phyloP scores from a whole-genome alignment of 2,797 vertebrate species.

The Paguma larvata region DNA sequence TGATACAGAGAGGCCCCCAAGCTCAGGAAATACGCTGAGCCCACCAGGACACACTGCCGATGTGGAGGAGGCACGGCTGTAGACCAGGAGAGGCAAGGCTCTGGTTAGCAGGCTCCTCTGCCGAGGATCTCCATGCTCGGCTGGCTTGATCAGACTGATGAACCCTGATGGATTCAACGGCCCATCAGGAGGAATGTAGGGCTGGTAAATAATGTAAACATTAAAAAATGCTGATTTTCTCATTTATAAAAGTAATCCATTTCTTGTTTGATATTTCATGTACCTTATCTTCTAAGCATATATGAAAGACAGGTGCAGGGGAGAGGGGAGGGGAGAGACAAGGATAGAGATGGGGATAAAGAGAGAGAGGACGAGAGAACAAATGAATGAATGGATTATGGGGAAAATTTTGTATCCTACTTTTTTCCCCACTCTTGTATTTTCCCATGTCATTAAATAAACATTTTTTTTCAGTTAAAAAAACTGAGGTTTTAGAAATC shows the following conservation, averaged over 20 bases:
- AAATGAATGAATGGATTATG: neutral
- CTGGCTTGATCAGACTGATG: neutral
- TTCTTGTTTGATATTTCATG: neutral
- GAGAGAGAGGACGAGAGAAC: neutral
- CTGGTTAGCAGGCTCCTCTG: neutral
- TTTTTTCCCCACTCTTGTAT: neutral
- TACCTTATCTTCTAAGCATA: neutral
- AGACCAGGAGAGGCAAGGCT: too few species aligned
- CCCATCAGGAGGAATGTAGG: neutral
- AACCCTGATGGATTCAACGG: neutral
- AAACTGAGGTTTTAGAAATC: neutral
- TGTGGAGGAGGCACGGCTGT: neutral
- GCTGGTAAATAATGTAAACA: neutral
- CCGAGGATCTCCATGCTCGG: neutral
- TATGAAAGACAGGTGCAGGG: neutral
- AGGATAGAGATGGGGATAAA: too few species aligned
- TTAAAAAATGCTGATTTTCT: neutral
- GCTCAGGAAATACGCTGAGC: neutral
- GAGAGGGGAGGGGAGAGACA: too few species aligned
- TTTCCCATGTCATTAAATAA: constrained; percentile 4
- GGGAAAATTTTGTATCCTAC: neutral
- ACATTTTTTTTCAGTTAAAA: neutral
- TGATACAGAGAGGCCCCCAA: neutral
- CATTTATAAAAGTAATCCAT: neutral
- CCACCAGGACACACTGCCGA: neutral